phyloP scores from a whole-genome alignment of 2,113 vertebrate genomes.

The Paradoxurus hermaphroditus region DNA sequence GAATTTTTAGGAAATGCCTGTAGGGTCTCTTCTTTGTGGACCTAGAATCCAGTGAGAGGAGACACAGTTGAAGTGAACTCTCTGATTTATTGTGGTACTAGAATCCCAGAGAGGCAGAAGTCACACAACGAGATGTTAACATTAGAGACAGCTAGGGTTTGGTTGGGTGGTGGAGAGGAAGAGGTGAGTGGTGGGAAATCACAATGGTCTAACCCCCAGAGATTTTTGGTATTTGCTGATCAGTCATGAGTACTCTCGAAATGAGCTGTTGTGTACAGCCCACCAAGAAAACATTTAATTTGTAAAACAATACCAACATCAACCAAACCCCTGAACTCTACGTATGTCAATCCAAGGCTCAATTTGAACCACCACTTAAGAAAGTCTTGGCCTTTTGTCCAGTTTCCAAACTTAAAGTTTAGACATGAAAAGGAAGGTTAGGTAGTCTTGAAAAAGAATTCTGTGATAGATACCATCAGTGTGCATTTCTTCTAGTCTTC shows the following conservation, averaged over 20 bases:
- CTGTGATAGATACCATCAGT: background rate
- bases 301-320: background rate
- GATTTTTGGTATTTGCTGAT: background rate
- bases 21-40: background rate
- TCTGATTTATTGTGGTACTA: background rate
- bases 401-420: conserved; percentile 7
- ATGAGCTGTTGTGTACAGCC: background rate
- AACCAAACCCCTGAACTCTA: background rate
- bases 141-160: background rate
- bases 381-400: background rate
- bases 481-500: background rate
- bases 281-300: background rate
- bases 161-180: background rate
- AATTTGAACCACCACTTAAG: background rate
- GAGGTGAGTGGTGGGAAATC: background rate
- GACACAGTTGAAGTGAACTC: background rate
- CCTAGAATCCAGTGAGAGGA: background rate
- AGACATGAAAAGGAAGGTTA: background rate
- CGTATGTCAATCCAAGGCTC: background rate
- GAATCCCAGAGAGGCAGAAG: background rate
- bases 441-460: background rate
- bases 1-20: background rate
- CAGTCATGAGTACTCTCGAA: background rate
- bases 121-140: background rate
- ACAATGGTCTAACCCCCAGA: background rate